Percentiles rank a stretch among this genome's conserved stretches.
Conservation (phyloP, 2,888 invertebrate genomes). For the Clunio marinus region DNA sequence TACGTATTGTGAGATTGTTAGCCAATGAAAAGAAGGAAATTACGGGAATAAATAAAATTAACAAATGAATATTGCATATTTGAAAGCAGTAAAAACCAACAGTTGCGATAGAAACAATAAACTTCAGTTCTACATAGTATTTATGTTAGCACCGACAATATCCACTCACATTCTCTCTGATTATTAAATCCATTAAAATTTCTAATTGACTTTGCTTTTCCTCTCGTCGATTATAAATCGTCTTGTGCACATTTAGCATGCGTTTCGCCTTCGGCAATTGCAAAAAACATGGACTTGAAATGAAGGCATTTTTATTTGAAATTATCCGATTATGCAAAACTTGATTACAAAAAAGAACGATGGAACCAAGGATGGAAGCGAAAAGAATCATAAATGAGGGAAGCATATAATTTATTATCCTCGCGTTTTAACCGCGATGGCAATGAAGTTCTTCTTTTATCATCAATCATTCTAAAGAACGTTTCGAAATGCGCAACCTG, state of each 20-base stretch:
- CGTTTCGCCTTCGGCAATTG: not conserved
- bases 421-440: constrained; percentile 9
- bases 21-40: not conserved
- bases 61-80: no score
- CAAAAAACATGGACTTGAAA: not conserved
- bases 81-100: not conserved
- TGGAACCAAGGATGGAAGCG: not conserved
- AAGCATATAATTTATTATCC: constrained; percentile 36
- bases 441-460: constrained; percentile 32
- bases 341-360: constrained; percentile 24
- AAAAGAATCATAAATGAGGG: constrained; percentile 32
- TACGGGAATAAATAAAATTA: no score
- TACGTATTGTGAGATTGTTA: not conserved
- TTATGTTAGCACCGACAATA: constrained; percentile 1
- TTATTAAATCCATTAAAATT: not conserved
- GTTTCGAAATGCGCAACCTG: constrained; percentile 36
- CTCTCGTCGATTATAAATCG: not conserved
- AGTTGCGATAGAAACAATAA: not conserved
- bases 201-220: not conserved
- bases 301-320: not conserved
- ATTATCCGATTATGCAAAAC: constrained; percentile 35
- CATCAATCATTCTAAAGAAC: constrained; percentile 33
- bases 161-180: not conserved
- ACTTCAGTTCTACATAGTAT: not conserved
- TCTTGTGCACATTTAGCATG: not conserved